phyloP scores from a whole-genome alignment of 2,888 invertebrate genomes.

The Neoascia interrupta region DNA sequence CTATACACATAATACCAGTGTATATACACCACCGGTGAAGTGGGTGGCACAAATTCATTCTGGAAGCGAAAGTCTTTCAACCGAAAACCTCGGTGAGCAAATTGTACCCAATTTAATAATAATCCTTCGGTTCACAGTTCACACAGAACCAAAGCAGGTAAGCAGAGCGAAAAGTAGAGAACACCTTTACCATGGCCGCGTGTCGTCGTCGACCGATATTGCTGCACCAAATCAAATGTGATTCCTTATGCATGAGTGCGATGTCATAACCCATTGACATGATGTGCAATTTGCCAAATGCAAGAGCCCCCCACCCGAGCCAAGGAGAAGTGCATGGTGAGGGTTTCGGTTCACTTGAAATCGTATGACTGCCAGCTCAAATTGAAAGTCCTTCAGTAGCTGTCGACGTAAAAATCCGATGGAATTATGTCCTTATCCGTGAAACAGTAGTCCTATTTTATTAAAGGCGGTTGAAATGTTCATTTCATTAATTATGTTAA shows the following conservation, averaged over 20 bases:
- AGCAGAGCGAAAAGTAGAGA: conserved; percentile 16
- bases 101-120: conserved; percentile 64
- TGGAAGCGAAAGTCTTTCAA: conserved; percentile 38
- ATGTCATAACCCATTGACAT: conserved; percentile 68
- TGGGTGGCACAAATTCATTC: conserved; percentile 37
- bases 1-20: no score
- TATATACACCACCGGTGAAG: not conserved
- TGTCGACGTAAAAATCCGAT: conserved; percentile 36
- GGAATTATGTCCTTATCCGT: no score
- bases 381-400: conserved; percentile 44
- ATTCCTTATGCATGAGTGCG: conserved; percentile 57
- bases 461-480: no score
- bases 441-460: no score
- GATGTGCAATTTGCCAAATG: conserved; percentile 58
- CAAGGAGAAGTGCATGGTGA: not conserved
- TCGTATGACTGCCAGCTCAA: conserved; percentile 17
- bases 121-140: conserved; percentile 35
- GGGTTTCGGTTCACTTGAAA: conserved; percentile 34
- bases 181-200: no score
- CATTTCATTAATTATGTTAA: no score
- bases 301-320: conserved; percentile 1
- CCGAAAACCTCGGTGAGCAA: conserved; percentile 60
- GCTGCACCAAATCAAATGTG: no score
- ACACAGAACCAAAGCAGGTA: not conserved
- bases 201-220: no score